These are phyloP conservation scores for Drosophila mettleri DNA, from an alignment of 2,888 invertebrate species.

Conservation along the genomic window DNA sequence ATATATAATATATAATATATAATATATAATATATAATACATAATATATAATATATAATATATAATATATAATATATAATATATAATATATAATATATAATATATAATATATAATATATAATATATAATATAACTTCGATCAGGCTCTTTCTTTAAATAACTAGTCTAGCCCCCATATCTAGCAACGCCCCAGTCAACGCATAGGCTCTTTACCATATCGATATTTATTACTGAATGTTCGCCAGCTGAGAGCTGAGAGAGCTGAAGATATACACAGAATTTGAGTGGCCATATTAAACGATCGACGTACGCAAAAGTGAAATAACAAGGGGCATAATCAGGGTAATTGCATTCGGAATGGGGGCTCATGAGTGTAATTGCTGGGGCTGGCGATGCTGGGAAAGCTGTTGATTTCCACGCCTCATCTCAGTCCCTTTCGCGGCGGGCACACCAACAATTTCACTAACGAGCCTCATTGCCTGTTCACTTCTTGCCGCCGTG, in stretches of 20 bases:
- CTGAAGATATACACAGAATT: slow-evolving; percentile 27
- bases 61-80: too few species aligned
- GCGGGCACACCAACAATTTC: slow-evolving; percentile 31
- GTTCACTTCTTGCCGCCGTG: slow-evolving; percentile 18
- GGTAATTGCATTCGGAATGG: slow-evolving; percentile 35
- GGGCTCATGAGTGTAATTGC: slow-evolving; percentile 27
- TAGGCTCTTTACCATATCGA: slow-evolving; percentile 14
- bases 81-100: too few species aligned
- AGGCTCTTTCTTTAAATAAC: too few species aligned
- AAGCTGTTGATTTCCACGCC: slow-evolving; percentile 4
- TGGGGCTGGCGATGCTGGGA: not conserved
- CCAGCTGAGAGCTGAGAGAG: slow-evolving; percentile 13
- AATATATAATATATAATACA: too few species aligned
- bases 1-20: too few species aligned
- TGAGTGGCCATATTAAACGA: slow-evolving; percentile 20
- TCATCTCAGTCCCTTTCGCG: too few species aligned
- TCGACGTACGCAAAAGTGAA: slow-evolving; percentile 28
- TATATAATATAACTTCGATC: too few species aligned
- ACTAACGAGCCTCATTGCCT: slow-evolving; percentile 31
- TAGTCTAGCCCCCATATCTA: not conserved
- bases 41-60: too few species aligned
- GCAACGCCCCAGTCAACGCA: not conserved
- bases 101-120: too few species aligned
- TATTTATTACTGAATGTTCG: slow-evolving; percentile 38
- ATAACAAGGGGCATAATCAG: slow-evolving; percentile 33